Conservation (phyloP, 2,113 vertebrate genomes). For the Microcebus griseorufus region DNA sequence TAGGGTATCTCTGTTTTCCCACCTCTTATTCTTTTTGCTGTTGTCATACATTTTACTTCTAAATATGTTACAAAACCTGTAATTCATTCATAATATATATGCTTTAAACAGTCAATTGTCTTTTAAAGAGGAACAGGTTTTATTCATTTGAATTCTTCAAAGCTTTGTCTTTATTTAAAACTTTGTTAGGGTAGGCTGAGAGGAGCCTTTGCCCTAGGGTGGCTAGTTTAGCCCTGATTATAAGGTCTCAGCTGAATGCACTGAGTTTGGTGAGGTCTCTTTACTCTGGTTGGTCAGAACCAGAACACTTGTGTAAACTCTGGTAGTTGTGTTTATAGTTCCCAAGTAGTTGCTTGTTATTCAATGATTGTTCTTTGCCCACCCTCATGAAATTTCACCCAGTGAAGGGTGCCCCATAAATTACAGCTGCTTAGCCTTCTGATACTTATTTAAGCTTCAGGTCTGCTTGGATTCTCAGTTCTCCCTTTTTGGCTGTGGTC, state of each 20-base stretch:
- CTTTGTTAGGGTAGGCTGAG: background rate
- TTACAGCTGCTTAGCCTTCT: background rate
- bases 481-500: background rate
- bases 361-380: background rate
- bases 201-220: background rate
- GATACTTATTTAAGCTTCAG: background rate
- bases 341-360: constrained; percentile 10
- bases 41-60: background rate
- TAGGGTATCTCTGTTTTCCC: background rate
- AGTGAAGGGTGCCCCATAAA: background rate
- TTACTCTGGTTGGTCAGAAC: background rate
- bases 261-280: background rate
- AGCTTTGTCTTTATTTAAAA: constrained; percentile 8
- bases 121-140: background rate
- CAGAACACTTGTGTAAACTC: background rate
- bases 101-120: background rate
- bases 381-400: background rate
- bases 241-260: background rate
- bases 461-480: background rate
- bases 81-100: background rate
- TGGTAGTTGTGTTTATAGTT: background rate
- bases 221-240: background rate
- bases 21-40: background rate
- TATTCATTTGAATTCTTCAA: background rate
- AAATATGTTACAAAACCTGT: background rate